phyloP scores from a whole-genome alignment of 2,113 vertebrate genomes.

The Onychorhynchus coronatus region DNA sequence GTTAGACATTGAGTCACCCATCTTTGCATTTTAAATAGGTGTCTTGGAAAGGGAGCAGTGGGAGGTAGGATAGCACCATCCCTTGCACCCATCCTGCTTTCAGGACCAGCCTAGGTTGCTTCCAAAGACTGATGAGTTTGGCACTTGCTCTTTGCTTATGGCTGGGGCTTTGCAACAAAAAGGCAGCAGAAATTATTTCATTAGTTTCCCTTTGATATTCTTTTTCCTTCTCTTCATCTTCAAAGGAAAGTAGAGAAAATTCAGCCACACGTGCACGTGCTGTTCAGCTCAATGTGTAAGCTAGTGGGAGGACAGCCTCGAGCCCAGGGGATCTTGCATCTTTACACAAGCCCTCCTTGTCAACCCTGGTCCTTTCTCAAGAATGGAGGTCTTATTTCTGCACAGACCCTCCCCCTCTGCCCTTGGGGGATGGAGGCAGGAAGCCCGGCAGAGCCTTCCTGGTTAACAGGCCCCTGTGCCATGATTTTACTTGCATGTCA shows the following conservation, averaged over 20 bases:
- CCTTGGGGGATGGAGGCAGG: not conserved
- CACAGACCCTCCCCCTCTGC: accelerated
- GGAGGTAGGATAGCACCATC: not conserved
- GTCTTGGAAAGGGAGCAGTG: not conserved
- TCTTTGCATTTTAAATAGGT: not conserved
- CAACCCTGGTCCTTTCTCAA: not conserved
- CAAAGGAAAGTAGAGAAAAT: slow-evolving; percentile 57
- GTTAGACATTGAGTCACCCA: not conserved
- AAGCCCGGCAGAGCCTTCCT: not conserved
- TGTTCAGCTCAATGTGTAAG: not conserved
- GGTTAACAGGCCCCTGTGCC: not conserved
- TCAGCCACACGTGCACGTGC: not conserved
- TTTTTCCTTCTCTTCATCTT: slow-evolving; percentile 8
- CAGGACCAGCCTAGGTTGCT: not conserved
- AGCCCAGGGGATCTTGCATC: not conserved
- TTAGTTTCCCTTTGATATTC: not conserved
- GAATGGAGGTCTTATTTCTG: slow-evolving; percentile 40
- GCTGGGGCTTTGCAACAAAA: not conserved
- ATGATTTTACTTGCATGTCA: not conserved
- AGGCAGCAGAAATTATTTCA: not conserved
- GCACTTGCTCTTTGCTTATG: not conserved
- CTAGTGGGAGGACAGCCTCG: not conserved
- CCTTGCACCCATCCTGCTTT: not conserved
- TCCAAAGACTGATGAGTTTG: not conserved
- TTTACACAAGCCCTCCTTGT: slow-evolving; percentile 24